Evolutionary conservation across 2,888 invertebrate genomes (phyloP), one percentile per base, ranked within the genome.

Genomic region (Ophion obscuratus): DNA sequence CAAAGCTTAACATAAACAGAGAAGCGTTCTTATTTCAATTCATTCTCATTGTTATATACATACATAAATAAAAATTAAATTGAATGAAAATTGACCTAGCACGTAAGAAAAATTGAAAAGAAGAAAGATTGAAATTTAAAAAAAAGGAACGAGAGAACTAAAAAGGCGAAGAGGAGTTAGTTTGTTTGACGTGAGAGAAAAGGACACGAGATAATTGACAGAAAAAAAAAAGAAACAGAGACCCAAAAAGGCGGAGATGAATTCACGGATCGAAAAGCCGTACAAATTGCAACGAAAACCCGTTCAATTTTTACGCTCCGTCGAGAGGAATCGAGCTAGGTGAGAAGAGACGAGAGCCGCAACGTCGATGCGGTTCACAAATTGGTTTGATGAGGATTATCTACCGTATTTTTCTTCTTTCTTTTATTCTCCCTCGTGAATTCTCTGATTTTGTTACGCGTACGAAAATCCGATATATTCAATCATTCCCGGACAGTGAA

Each of bases 241-340:
- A 76, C 7, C 4, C 9, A 20, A 61, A 44, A 40, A 9, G 20
- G 20, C 7, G 47, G 5, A 9, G 61, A 20, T 1, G 11, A 68
- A 5, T 67, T 67, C 27, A 31, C 36, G 40, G 53, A 64, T 17
- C 36, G 53, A 11, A 73, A 73, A 20, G 70, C 36, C 36, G 64
- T 84, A 74, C 59, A 73, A 78, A 74, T 31, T 67, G 68, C 59
- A 61, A 74, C 53, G 53, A 53, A 70, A 24, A 44, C 27, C 59
- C 77, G 68, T 74, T 67, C 67, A 79, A 79, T 79, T 83, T 79
- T 79, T 68, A 79, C 68, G 62, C 47, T 83, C 70, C 74, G 61
- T 73, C 36, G 73, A 74, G 40, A 20, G 57, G 44, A 61, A 68
- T n/a, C 44, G 61, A 74, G 40, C 40, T 36, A 17, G 62, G 40